phyloP scores from a whole-genome alignment of 2,113 vertebrate genomes.

The Uropsilus gracilis region DNA sequence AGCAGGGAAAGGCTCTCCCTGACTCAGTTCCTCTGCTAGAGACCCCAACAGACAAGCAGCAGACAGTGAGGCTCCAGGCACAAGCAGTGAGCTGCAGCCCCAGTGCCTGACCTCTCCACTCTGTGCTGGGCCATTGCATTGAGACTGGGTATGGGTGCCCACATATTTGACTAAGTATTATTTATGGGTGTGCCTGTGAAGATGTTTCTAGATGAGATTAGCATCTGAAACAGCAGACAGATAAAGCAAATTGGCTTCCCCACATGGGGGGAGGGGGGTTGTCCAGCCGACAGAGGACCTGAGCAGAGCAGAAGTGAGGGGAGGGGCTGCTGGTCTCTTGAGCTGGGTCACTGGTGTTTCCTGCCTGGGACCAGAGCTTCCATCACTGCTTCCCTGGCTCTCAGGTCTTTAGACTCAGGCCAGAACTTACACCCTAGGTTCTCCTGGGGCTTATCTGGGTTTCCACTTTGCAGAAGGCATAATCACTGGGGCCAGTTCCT shows the following conservation, averaged over 20 bases:
- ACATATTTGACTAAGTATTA: background rate
- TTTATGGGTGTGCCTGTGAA: background rate
- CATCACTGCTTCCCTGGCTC: background rate
- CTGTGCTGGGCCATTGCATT: background rate
- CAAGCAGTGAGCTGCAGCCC: background rate
- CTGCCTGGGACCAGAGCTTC: background rate
- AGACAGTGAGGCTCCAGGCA: too few relatives aligned
- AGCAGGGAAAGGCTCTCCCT: background rate
- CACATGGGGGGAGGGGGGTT: background rate
- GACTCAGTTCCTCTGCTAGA: background rate
- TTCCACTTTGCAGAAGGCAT: background rate
- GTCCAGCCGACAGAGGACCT: background rate
- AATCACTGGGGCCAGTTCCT: background rate
- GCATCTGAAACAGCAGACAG: background rate
- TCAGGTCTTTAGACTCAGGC: background rate
- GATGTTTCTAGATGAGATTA: background rate
- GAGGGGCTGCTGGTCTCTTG: background rate
- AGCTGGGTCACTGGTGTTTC: background rate
- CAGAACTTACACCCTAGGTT: background rate
- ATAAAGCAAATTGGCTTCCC: background rate
- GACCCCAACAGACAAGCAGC: background rate
- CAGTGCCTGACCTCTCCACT: rapidly evolving
- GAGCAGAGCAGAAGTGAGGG: background rate
- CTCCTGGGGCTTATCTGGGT: background rate
- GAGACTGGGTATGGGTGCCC: background rate